Evolutionary conservation across 2,113 vertebrate species (phyloP).

Genomic region (Synchiropus splendidus): DNA sequence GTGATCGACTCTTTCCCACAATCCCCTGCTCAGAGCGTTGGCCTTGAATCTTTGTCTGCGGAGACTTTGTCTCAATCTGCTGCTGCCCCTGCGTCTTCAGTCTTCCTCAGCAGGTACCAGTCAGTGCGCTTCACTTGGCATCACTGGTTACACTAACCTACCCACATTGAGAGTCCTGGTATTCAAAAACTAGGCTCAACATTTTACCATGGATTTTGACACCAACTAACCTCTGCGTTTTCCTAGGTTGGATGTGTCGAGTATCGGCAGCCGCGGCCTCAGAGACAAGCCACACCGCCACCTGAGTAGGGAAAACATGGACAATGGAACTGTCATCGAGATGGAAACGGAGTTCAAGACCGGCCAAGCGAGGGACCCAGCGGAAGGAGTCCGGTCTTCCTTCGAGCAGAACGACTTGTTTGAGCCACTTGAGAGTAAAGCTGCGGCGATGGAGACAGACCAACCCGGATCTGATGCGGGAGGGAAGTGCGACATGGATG

Average conservation of each 20-base stretch:
- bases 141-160: too few species aligned
- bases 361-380: neutral
- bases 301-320: conserved; percentile 10
- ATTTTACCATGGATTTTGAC: too few species aligned
- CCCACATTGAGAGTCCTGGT: too few species aligned
- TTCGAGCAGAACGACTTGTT: conserved; percentile 36
- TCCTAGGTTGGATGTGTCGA: conserved; percentile 32
- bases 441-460: conserved; percentile 4
- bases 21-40: conserved; percentile 54
- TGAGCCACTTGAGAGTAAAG: conserved; percentile 3
- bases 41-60: conserved; percentile 64
- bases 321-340: conserved; percentile 15
- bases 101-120: conserved; percentile 80
- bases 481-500: conserved; percentile 27
- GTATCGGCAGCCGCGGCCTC: conserved; percentile 12
- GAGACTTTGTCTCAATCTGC: conserved; percentile 65
- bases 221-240: too few species aligned
- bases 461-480: conserved; percentile 2
- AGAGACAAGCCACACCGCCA: conserved; percentile 7
- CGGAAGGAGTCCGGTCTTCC: neutral
- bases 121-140: neutral
- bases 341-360: conserved; percentile 5
- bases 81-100: conserved; percentile 53
- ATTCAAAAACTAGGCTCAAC: too few species aligned
- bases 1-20: conserved; percentile 68